Evolutionary conservation across 1,140 invertebrate species (phyloP), one percentile per base, ranked within the genome.

Genomic region (Elysia chlorotica): DNA sequence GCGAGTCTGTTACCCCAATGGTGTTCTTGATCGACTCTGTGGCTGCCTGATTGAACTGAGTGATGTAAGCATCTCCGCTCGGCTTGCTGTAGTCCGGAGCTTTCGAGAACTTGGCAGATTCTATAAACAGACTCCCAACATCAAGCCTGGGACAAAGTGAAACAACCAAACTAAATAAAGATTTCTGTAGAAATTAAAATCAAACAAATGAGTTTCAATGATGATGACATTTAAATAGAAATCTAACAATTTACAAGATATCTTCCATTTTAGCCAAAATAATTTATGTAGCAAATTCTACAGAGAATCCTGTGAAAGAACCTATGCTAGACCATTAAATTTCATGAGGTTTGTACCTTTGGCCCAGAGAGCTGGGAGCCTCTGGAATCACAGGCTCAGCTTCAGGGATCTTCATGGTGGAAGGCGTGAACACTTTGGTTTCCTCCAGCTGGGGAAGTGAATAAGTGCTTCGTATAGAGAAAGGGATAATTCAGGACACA

Each of bases 361-460:
- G 79, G 63, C 79, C 78, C 14, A 81, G 53, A 53, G 74, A 69
- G 65, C 76, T 79, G 19, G 78, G 74, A 19, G 76, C 67, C 53
- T 82, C 79, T 59, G 61, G 72, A 31, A 79, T 73, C 14, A 76
- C 59, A 53, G 74, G 70, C 36, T 74, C 71, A 25, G 74, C 54
- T 65, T 78, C 76, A 23, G 72, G 57, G 33, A 65, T 74, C 67
- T 81, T 79, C n/a, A 76, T 74, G 59, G 77, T 74, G 19, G 80
- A 80, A 28, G 82, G 77, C 67, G 94, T 95, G 81, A 96, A 96
- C 63, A 98, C 95, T 89, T 97, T 97, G n/a, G 94, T 96, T 83
- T 97, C 96, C 68, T 94, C 93, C 68, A 97, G 89, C 87, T 88
- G 78, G 14, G 81, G 74, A 68, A 56, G 74, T 65, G 68, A 77